Percentiles rank a stretch among this genome's conserved stretches.
These are phyloP conservation scores for Philereme vetulata DNA, from an alignment of 2,888 invertebrate species.

Conservation along the genomic window DNA sequence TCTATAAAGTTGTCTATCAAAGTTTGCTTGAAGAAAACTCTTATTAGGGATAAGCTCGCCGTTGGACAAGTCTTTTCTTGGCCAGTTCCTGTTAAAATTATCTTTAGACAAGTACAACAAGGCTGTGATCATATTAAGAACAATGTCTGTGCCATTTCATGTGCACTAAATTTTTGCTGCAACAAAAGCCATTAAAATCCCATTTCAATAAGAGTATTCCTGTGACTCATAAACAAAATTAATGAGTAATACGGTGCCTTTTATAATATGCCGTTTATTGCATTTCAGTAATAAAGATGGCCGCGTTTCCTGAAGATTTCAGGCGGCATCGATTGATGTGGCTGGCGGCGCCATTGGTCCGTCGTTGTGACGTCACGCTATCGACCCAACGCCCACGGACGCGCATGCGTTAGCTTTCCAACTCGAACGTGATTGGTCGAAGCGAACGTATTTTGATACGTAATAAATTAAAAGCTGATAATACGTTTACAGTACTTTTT, in stretches of 20 bases:
- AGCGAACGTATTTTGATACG: constrained; percentile 52
- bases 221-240: background rate
- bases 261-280: constrained; percentile 22
- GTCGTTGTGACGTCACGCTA: constrained; percentile 73
- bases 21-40: too few species aligned
- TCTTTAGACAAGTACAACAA: too few species aligned
- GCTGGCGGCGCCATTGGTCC: constrained; percentile 75
- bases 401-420: constrained; percentile 67
- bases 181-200: background rate
- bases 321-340: constrained; percentile 72
- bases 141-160: too few species aligned
- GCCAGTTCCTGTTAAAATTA: too few species aligned
- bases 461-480: constrained; percentile 49
- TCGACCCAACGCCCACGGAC: constrained; percentile 75
- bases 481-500: constrained; percentile 25
- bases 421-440: constrained; percentile 62
- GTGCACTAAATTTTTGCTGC: too few species aligned
- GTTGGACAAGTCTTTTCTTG: too few species aligned
- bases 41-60: too few species aligned
- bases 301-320: constrained; percentile 28
- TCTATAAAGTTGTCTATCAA: too few species aligned
- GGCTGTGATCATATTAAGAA: too few species aligned
- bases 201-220: background rate
- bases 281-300: constrained; percentile 30
- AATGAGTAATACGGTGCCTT: constrained; percentile 11